Percentiles rank a stretch among this genome's conserved stretches.
phyloP scores from a whole-genome alignment of 2,113 vertebrate species.

The Microcebus tavaratra region DNA sequence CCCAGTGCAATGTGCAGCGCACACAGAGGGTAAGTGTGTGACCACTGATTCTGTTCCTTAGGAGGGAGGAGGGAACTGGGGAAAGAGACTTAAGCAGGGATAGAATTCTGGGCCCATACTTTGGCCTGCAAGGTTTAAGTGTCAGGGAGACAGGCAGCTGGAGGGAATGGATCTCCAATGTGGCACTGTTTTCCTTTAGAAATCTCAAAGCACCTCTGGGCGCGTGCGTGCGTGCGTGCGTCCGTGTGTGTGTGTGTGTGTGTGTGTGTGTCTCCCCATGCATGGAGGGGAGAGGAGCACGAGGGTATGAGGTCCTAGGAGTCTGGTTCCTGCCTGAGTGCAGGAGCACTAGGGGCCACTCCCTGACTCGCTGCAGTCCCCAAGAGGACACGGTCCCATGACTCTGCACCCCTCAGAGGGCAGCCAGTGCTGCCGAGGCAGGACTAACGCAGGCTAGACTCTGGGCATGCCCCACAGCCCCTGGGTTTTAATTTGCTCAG shows the following conservation, averaged over 20 bases:
- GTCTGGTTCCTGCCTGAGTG: background rate
- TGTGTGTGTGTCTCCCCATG: too few relatives aligned
- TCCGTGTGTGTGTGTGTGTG: background rate
- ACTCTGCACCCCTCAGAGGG: background rate
- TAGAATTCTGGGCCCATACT: background rate
- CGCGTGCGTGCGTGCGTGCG: too few relatives aligned
- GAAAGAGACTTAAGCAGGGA: background rate
- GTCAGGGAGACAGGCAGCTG: background rate
- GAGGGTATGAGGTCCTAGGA: background rate
- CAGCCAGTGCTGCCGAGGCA: rapidly evolving
- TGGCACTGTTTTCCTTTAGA: background rate
- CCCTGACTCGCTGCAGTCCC: background rate
- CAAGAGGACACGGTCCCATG: background rate
- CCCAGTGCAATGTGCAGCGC: too few relatives aligned
- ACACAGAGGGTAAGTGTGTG: background rate
- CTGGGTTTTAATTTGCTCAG: background rate
- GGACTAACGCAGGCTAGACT: background rate
- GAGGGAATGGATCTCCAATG: background rate
- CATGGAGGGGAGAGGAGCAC: background rate
- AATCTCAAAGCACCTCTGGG: background rate
- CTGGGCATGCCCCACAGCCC: background rate
- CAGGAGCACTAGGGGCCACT: background rate
- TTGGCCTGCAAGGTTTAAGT: background rate
- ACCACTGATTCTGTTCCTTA: background rate
- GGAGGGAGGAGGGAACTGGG: background rate